These are phyloP conservation scores for Tipula confusa DNA, from an alignment of 2,888 invertebrate genomes.

Conservation along the genomic window DNA sequence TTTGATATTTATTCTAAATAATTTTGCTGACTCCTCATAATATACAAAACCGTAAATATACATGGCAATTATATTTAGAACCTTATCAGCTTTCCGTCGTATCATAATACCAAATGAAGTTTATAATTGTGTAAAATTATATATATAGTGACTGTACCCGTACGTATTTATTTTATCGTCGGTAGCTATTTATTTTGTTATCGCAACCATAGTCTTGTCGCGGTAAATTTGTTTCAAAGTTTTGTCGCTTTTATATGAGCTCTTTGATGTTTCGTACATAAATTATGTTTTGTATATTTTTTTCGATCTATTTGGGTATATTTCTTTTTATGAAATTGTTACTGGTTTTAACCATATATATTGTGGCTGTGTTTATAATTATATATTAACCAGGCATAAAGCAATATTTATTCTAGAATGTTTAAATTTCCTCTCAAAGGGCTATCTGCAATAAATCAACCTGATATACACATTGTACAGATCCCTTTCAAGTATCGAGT, in stretches of 20 bases:
- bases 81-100: not conserved
- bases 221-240: not conserved
- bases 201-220: not conserved
- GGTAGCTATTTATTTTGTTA: not conserved
- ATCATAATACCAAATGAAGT: not conserved
- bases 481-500: no score
- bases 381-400: no score
- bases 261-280: not conserved
- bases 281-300: not conserved
- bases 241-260: not conserved
- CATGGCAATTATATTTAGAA: not conserved
- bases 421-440: no score
- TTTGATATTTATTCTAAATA: not conserved
- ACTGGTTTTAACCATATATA: no score
- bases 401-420: no score
- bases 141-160: not conserved
- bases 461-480: no score
- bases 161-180: conserved; percentile 12
- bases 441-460: no score
- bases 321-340: no score
- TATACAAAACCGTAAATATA: not conserved
- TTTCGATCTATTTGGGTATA: not conserved
- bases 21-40: not conserved
- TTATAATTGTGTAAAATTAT: not conserved
- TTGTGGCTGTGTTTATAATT: no score